These are phyloP conservation scores for Ceramica pisi DNA, from an alignment of 2,888 invertebrate species.

Conservation along the genomic window DNA sequence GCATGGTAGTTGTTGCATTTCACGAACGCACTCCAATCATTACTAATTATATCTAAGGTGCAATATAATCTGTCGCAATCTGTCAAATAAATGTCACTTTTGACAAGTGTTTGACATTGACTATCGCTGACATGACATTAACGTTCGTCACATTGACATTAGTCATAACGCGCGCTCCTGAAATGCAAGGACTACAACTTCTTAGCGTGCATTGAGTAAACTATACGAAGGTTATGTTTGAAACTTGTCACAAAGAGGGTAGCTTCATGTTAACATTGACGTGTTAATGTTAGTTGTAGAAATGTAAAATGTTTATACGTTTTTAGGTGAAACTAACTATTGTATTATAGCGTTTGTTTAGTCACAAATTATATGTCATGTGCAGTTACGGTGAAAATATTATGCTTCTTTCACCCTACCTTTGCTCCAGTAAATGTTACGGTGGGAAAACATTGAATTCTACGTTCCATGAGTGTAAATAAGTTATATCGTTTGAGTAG, in stretches of 20 bases:
- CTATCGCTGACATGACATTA: background rate
- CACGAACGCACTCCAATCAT: background rate
- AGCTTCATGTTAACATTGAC: slow-evolving; percentile 58
- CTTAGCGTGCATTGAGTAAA: slow-evolving; percentile 45
- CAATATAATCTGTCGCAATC: background rate
- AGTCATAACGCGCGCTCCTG: slow-evolving; percentile 9
- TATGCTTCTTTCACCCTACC: slow-evolving; percentile 42
- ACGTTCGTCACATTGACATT: background rate
- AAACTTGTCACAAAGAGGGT: slow-evolving; percentile 63
- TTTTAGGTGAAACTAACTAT: slow-evolving; percentile 52
- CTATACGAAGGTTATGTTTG: slow-evolving; percentile 48
- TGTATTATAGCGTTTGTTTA: slow-evolving; percentile 47
- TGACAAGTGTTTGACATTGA: background rate
- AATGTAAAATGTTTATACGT: slow-evolving; percentile 60
- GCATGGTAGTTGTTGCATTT: slow-evolving; percentile 9
- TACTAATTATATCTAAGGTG: background rate
- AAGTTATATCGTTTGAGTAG: background rate
- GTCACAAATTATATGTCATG: slow-evolving; percentile 50
- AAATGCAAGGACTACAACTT: slow-evolving; percentile 9
- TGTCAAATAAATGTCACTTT: background rate
- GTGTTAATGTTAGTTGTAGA: slow-evolving; percentile 58
- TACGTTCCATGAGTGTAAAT: background rate
- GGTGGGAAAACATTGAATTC: slow-evolving; percentile 13
- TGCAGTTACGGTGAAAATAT: slow-evolving; percentile 43
- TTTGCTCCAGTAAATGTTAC: slow-evolving; percentile 54